phyloP scores from a whole-genome alignment of 2,797 vertebrate genomes.

The Gallinago stenura region DNA sequence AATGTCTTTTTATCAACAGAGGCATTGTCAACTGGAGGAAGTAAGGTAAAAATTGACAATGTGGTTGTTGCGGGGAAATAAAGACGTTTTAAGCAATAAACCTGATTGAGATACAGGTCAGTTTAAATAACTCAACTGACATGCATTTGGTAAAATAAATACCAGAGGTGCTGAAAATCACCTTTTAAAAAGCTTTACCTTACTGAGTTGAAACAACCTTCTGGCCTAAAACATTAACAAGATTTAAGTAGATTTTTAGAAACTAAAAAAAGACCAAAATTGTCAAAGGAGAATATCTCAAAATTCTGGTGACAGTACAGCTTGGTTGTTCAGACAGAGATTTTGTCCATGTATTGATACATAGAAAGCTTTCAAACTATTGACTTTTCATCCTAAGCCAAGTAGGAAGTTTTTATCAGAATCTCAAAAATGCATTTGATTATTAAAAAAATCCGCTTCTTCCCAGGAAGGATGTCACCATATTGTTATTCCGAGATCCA shows the following conservation, averaged over 20 bases:
- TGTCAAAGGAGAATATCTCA: not conserved
- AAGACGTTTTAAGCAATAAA: not conserved
- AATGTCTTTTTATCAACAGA: not conserved
- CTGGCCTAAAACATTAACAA: not conserved
- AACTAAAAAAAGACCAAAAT: not conserved
- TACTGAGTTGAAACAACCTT: not conserved
- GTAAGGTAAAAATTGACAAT: not conserved
- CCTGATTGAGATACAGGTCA: not conserved
- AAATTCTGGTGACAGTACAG: not conserved
- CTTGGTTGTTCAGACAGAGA: not conserved
- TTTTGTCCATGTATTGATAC: not conserved
- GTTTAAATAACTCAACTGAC: not conserved
- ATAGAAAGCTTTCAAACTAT: not conserved
- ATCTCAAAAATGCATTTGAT: not conserved
- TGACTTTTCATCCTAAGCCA: not conserved
- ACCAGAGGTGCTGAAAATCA: not conserved
- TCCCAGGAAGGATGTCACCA: not conserved
- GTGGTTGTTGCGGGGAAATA: fast-evolving
- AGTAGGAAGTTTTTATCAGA: not conserved
- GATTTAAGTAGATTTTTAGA: not conserved
- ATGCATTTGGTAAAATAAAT: not conserved
- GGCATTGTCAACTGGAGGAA: not conserved
- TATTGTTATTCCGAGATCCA: not conserved
- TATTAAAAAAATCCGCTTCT: not conserved
- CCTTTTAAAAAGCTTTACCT: not conserved